A percentile compares a stretch with the other conserved stretches of the same genome.
Evolutionary conservation across 2,113 vertebrate species (phyloP).

Genomic region (Nothobranchius furzeri): DNA sequence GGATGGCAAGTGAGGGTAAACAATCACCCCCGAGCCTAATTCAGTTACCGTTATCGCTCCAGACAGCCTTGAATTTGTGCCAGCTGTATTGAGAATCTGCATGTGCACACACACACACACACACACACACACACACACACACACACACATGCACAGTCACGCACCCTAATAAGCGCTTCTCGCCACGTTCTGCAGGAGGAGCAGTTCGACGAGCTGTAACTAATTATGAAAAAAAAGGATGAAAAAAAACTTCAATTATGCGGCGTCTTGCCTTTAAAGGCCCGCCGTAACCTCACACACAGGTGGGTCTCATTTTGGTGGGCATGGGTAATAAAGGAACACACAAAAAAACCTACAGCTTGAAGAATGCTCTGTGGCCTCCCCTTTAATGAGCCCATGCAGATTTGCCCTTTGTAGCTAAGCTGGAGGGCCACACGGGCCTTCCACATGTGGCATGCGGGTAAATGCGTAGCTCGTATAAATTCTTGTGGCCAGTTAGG

Average conservation of each 20-base stretch:
- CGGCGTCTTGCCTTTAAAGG: slow-evolving; percentile 54
- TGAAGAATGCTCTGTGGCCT: slow-evolving; percentile 67
- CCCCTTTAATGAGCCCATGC: slow-evolving; percentile 69
- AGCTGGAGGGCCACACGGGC: slow-evolving; percentile 44
- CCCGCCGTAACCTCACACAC: slow-evolving; percentile 36
- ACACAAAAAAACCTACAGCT: slow-evolving; percentile 65
- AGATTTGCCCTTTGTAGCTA: slow-evolving; percentile 46
- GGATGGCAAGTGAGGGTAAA: slow-evolving; percentile 3
- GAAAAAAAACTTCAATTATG: slow-evolving; percentile 65
- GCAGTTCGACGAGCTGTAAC: slow-evolving; percentile 69
- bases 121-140: slow-evolving; percentile 11
- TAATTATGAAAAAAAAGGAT: slow-evolving; percentile 64
- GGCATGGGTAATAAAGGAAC: slow-evolving; percentile 70
- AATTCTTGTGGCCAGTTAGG: background rate
- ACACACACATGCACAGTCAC: no score
- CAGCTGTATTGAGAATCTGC: slow-evolving; percentile 35
- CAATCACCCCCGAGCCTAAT: slow-evolving; percentile 8
- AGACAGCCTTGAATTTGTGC: slow-evolving; percentile 15
- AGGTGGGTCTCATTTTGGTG: slow-evolving; percentile 75
- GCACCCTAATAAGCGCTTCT: slow-evolving; percentile 19
- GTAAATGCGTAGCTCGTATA: slow-evolving; percentile 16
- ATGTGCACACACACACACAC: slow-evolving; percentile 9
- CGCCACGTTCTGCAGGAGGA: slow-evolving; percentile 51
- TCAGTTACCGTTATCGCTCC: slow-evolving; percentile 10
- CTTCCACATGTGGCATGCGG: slow-evolving; percentile 25